These are phyloP conservation scores for Danio choprae DNA, from an alignment of 2,797 vertebrate species.

Conservation along the genomic window DNA sequence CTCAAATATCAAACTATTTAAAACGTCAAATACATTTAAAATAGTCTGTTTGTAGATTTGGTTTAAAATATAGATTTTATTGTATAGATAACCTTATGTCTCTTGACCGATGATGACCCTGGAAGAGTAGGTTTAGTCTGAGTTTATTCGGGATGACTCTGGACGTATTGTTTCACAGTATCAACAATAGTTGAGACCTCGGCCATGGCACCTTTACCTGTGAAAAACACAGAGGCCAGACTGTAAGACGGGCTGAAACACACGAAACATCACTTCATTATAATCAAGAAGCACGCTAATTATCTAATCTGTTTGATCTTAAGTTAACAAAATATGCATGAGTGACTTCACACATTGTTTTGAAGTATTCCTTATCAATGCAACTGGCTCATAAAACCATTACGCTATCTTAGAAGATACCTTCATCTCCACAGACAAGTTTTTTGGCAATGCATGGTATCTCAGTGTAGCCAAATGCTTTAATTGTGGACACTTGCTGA, in stretches of 20 bases:
- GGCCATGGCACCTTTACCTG: slow-evolving; percentile 95
- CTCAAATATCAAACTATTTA: too few species aligned
- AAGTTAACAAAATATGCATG: not conserved
- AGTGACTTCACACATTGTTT: not conserved
- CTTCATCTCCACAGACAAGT: slow-evolving; percentile 94
- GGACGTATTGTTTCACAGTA: slow-evolving; percentile 75
- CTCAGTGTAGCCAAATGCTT: slow-evolving; percentile 88
- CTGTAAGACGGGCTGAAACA: slow-evolving; percentile 1
- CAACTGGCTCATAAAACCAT: not conserved
- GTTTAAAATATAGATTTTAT: too few species aligned
- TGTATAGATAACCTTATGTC: not conserved
- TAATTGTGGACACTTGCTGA: slow-evolving; percentile 84
- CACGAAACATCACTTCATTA: not conserved
- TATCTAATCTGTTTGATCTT: slow-evolving; percentile 1
- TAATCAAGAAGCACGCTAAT: not conserved
- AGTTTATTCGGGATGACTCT: slow-evolving; percentile 59
- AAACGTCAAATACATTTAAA: too few species aligned
- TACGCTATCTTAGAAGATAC: slow-evolving; percentile 72
- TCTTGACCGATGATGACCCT: not conserved
- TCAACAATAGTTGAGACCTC: slow-evolving; percentile 87
- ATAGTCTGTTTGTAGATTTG: too few species aligned
- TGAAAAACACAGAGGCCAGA: slow-evolving; percentile 15
- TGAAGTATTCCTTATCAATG: not conserved
- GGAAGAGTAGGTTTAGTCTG: not conserved
- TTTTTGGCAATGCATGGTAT: slow-evolving; percentile 92